Conservation (phyloP, 2,888 invertebrate species). For the Alentia gelatinosa region DNA sequence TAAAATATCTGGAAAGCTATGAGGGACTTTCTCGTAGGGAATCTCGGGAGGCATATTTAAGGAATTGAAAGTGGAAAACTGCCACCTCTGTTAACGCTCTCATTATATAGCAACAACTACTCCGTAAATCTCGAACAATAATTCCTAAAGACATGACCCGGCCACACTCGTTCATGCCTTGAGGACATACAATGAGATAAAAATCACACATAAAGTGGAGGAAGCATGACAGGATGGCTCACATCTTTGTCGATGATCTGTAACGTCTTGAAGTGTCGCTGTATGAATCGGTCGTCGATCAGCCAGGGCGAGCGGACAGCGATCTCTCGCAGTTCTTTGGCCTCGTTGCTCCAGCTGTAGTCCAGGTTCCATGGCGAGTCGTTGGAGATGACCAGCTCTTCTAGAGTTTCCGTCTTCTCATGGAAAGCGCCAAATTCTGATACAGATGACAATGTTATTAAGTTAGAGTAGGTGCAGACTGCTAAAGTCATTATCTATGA, state of each 20-base stretch:
- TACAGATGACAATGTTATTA: no score
- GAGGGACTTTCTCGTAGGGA: no score
- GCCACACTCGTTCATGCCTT: no score
- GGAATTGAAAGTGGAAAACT: no score
- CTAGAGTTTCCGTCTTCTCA: slow-evolving; percentile 76
- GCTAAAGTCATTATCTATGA: no score
- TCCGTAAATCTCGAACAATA: background rate
- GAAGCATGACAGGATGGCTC: background rate
- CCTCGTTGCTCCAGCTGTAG: slow-evolving; percentile 79
- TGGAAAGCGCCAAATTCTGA: slow-evolving; percentile 75
- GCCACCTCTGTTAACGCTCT: no score
- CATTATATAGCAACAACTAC: no score
- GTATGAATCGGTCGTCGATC: slow-evolving; percentile 76
- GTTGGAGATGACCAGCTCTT: slow-evolving; percentile 74
- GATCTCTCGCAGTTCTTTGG: slow-evolving; percentile 74
- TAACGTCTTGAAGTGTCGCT: slow-evolving; percentile 77
- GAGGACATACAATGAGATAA: background rate
- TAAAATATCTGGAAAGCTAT: no score
- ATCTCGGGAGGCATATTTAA: no score
- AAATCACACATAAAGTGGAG: background rate
- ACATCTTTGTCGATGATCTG: slow-evolving; percentile 77
- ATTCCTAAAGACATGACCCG: no score
- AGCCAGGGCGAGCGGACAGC: slow-evolving; percentile 79
- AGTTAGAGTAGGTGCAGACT: no score
- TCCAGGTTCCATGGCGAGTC: slow-evolving; percentile 79